These are phyloP conservation scores for Epizoanthus fatuus DNA, from an alignment of 92 coral and sea anemone species.

Conservation along the genomic window DNA sequence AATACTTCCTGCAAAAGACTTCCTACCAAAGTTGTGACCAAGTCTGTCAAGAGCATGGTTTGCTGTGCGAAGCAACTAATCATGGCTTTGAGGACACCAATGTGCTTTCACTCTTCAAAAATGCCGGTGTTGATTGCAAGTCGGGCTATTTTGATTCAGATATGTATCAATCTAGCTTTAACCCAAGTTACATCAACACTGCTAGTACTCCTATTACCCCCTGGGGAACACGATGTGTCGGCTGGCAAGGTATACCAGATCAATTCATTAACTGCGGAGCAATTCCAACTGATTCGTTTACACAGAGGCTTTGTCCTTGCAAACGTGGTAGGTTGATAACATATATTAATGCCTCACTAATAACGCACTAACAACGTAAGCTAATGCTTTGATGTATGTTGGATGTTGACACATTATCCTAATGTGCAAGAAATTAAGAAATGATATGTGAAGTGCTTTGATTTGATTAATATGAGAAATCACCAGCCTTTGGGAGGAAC, in stretches of 20 bases:
- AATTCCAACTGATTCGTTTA: not conserved
- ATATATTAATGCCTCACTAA: too few relatives aligned
- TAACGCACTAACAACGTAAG: too few relatives aligned
- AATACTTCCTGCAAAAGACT: constrained; percentile 14
- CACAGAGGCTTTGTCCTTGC: constrained; percentile 20
- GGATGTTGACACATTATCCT: too few relatives aligned
- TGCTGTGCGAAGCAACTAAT: not conserved
- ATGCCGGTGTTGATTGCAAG: not conserved
- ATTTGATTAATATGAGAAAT: too few relatives aligned
- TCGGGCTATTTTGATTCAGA: not conserved
- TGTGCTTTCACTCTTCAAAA: constrained; percentile 6
- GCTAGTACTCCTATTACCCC: not conserved
- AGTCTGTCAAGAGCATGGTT: not conserved
- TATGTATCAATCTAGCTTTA: not conserved
- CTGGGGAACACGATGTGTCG: constrained; percentile 1
- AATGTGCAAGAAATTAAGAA: too few relatives aligned
- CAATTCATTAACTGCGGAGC: not conserved
- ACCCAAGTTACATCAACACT: not conserved
- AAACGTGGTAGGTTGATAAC: constrained; percentile 3
- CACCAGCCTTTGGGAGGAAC: too few relatives aligned
- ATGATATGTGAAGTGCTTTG: too few relatives aligned
- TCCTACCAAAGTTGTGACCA: constrained; percentile 3
- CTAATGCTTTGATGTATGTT: too few relatives aligned
- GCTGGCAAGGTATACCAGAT: not conserved
- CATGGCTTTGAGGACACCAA: constrained; percentile 15